Percentiles rank a stretch among this genome's conserved stretches.
phyloP scores from a whole-genome alignment of 1,140 invertebrate genomes.

The Ladona fulva region DNA sequence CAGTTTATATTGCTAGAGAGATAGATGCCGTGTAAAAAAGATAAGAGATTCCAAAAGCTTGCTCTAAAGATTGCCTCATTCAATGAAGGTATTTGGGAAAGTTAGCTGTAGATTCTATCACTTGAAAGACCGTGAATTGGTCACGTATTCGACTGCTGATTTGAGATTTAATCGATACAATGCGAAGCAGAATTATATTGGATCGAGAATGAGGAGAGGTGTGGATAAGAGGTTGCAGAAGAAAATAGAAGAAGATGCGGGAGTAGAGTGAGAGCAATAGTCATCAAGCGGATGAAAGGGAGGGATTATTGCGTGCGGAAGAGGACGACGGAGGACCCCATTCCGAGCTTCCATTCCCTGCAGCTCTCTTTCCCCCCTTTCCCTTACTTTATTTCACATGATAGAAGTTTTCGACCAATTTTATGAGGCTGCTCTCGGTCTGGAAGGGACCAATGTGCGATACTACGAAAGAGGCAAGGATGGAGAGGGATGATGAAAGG shows the following conservation, averaged over 20 bases:
- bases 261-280: neutral
- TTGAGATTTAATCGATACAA: no score
- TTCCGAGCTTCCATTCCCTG: neutral
- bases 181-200: no score
- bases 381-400: neutral
- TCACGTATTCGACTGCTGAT: no score
- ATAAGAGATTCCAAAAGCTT: no score
- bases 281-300: neutral
- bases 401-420: slow-evolving; percentile 2
- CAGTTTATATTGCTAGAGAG: no score
- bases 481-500: neutral
- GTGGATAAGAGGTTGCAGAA: neutral
- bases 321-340: neutral
- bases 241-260: neutral
- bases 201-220: neutral
- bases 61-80: no score
- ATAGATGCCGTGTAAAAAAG: no score
- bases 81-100: no score
- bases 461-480: neutral
- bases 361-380: neutral
- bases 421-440: neutral
- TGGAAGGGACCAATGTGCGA: neutral
- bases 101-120: no score
- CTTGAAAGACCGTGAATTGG: no score
- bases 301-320: neutral